These are phyloP conservation scores for Sapajus apella DNA, from an alignment of 2,113 vertebrate genomes.

Conservation along the genomic window DNA sequence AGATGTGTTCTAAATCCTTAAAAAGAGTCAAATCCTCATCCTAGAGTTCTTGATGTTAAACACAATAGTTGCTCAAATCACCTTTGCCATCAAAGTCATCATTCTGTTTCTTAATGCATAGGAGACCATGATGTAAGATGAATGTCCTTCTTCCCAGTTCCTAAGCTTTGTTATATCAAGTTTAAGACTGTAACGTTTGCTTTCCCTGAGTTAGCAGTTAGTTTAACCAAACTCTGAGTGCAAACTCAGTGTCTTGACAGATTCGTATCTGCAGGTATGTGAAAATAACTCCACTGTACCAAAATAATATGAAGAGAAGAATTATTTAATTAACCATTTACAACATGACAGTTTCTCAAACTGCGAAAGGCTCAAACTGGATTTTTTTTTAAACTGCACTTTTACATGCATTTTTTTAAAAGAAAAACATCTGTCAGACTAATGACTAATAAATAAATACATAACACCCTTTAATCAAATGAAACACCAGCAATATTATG, in stretches of 20 bases:
- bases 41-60: not conserved
- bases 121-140: fast-evolving
- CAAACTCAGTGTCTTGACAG: not conserved
- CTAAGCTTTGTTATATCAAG: not conserved
- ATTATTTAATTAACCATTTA: not conserved
- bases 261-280: not conserved
- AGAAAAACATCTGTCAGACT: not conserved
- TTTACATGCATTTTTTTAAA: not conserved
- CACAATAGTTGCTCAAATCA: not conserved
- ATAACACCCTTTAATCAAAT: not conserved
- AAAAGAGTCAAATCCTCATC: not conserved
- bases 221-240: not conserved
- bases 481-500: not conserved
- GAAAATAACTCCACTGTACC: not conserved
- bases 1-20: not conserved
- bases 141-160: not conserved
- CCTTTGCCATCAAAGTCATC: not conserved
- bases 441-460: not conserved
- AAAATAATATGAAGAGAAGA: not conserved
- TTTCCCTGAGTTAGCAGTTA: not conserved
- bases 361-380: not conserved
- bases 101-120: not conserved
- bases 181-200: not conserved
- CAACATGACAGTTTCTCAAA: not conserved
- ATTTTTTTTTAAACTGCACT: not conserved